These are phyloP conservation scores for Neolamprologus kungweensis DNA, from an alignment of 2,113 vertebrate species.

Conservation along the genomic window DNA sequence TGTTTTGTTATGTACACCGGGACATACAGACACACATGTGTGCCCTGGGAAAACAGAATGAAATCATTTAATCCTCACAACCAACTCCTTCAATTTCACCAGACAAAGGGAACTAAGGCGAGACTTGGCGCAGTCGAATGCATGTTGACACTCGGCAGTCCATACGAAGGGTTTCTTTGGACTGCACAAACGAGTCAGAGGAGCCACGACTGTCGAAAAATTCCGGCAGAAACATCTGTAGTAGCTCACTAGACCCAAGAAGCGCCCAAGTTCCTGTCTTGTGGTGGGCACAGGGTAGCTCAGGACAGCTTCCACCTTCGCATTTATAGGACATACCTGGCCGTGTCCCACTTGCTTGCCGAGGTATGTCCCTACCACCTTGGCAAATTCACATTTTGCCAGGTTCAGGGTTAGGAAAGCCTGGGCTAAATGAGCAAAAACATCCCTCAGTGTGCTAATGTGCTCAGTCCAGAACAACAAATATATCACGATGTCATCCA, in stretches of 20 bases:
- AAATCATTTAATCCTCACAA: neutral
- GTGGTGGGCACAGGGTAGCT: neutral
- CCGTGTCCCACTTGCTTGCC: fast-evolving
- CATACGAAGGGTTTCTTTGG: neutral
- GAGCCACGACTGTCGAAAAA: neutral
- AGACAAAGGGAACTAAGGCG: neutral
- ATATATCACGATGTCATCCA: neutral
- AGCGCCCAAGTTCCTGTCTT: neutral
- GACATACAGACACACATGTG: neutral
- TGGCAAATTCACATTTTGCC: neutral
- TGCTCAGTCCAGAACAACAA: neutral
- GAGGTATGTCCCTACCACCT: neutral
- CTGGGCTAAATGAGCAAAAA: neutral
- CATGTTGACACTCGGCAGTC: neutral
- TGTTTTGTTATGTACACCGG: neutral
- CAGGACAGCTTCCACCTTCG: neutral
- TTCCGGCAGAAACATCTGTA: neutral
- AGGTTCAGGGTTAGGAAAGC: neutral
- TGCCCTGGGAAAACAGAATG: neutral
- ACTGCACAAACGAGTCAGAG: neutral
- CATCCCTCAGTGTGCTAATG: neutral
- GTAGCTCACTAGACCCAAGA: neutral
- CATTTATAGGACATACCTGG: neutral
- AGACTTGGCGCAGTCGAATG: neutral
- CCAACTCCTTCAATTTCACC: neutral